Conservation (phyloP, 2,888 invertebrate genomes). For the Ophion costatus region DNA sequence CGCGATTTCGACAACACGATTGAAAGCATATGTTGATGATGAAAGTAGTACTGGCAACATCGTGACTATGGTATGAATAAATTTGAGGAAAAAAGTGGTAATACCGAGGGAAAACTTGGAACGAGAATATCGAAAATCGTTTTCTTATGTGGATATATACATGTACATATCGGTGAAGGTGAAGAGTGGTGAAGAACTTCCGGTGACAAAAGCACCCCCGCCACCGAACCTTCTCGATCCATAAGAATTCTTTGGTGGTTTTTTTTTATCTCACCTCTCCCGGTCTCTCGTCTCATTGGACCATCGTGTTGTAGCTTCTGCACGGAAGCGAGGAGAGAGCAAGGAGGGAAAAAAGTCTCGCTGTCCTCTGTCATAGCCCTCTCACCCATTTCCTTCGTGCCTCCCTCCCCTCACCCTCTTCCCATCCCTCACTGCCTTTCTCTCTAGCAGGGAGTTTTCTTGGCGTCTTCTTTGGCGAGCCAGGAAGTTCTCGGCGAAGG, state of each 20-base stretch:
- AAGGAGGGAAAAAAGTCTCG: conserved; percentile 21
- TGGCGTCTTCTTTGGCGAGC: conserved; percentile 33
- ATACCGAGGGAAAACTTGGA: conserved; percentile 39
- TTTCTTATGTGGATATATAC: conserved; percentile 11
- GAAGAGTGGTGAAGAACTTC: conserved; percentile 19
- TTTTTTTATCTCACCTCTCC: conserved; percentile 47
- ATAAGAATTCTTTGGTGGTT: conserved; percentile 40
- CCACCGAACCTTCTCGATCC: conserved; percentile 25
- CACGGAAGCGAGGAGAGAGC: conserved; percentile 2
- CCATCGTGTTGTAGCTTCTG: conserved; percentile 42
- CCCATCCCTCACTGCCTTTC: not conserved
- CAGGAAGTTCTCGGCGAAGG: conserved; percentile 41
- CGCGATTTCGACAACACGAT: not conserved
- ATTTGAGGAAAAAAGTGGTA: conserved; percentile 22
- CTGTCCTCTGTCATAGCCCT: conserved; percentile 24
- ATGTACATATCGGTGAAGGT: not conserved
- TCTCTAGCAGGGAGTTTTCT: not conserved
- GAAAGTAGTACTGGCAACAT: not conserved
- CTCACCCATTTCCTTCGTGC: not conserved
- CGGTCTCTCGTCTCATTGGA: conserved; percentile 51
- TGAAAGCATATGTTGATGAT: not conserved
- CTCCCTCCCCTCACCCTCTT: not conserved
- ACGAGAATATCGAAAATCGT: conserved; percentile 41
- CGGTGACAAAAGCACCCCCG: conserved; percentile 19
- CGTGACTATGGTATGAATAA: not conserved